Conservation (phyloP, 2,797 vertebrate species). For the Ctenopoma kingsleyae region DNA sequence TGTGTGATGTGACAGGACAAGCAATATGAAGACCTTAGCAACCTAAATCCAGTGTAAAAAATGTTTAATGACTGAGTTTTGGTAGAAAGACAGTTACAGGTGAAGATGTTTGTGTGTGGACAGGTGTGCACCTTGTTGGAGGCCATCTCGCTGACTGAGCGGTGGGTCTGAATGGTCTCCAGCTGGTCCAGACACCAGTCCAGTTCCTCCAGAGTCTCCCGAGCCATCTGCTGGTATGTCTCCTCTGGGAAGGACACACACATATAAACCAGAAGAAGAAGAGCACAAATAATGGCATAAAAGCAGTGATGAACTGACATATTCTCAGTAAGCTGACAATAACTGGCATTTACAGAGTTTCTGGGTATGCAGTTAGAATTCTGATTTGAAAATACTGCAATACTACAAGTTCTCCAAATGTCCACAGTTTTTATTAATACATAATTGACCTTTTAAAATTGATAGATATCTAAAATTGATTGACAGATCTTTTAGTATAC, state of each 20-base stretch:
- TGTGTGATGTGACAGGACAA: neutral
- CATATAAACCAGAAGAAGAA: conserved; percentile 27
- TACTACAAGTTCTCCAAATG: neutral
- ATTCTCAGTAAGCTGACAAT: neutral
- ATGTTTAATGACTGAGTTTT: too few relatives aligned
- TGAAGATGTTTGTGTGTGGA: conserved; percentile 24
- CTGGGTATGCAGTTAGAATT: neutral
- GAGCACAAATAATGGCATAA: neutral
- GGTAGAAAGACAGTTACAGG: neutral
- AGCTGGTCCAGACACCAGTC: conserved; percentile 92
- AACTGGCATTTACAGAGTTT: neutral
- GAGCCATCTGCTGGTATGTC: conserved; percentile 91
- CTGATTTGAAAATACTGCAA: neutral
- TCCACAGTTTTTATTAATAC: too few relatives aligned
- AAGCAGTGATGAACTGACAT: neutral
- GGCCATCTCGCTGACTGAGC: conserved; percentile 90
- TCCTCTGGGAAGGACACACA: conserved; percentile 81
- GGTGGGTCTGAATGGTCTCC: conserved; percentile 90
- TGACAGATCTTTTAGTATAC: too few relatives aligned
- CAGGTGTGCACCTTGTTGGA: conserved; percentile 85
- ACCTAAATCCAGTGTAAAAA: neutral
- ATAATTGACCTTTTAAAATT: too few relatives aligned
- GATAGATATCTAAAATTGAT: too few relatives aligned
- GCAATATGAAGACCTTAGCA: neutral
- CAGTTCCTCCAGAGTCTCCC: conserved; percentile 90